Conservation (phyloP, 2,113 vertebrate genomes). For the Leptodactylus fuscus region DNA sequence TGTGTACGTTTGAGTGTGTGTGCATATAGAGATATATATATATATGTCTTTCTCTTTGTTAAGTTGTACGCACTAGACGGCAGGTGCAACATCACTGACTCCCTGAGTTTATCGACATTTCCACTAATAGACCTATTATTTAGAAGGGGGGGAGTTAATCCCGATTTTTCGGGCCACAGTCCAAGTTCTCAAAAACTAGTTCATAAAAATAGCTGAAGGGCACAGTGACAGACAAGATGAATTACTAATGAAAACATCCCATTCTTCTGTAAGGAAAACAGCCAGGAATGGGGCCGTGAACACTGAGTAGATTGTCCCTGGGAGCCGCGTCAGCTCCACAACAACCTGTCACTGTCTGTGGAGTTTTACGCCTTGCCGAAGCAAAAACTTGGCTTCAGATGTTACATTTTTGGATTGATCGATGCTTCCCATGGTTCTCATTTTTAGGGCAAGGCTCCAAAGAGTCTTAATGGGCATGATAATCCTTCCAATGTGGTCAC, state of each 20-base stretch:
- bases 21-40: too few relatives aligned
- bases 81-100: neutral
- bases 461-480: too few relatives aligned
- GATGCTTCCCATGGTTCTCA: too few relatives aligned
- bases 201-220: conserved; percentile 41
- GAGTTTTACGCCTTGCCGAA: neutral
- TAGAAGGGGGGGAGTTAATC: neutral
- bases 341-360: neutral
- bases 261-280: conserved; percentile 37
- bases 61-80: too few relatives aligned
- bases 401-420: too few relatives aligned
- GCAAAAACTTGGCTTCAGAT: neutral
- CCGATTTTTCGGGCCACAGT: neutral
- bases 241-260: conserved; percentile 30
- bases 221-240: conserved; percentile 27
- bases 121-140: neutral
- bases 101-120: neutral
- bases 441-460: too few relatives aligned
- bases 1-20: too few relatives aligned
- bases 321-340: neutral
- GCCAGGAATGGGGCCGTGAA: neutral
- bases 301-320: neutral
- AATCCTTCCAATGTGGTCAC: too few relatives aligned
- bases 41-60: too few relatives aligned
- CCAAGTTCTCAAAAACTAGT: neutral